A percentile compares a stretch with the other conserved stretches of the same genome.
phyloP scores from a whole-genome alignment of 2,797 vertebrate genomes.

The Oryzias dopingdopingensis region DNA sequence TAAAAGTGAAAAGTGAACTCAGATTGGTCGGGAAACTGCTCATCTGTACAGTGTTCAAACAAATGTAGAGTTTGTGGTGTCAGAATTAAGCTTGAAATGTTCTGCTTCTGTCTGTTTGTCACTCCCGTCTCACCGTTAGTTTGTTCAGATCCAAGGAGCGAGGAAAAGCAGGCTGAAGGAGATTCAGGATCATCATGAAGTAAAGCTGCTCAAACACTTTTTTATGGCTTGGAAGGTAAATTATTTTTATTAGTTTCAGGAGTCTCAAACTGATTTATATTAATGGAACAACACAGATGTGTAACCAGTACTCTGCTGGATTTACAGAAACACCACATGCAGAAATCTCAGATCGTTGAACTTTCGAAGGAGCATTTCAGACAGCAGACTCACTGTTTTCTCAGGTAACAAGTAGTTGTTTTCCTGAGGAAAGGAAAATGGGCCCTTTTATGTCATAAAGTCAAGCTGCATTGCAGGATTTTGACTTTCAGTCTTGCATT shows the following conservation, averaged over 20 bases:
- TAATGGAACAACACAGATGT: neutral
- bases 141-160: slow-evolving; percentile 59
- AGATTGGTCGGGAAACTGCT: neutral
- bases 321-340: slow-evolving; percentile 76
- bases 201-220: slow-evolving; percentile 57
- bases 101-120: neutral
- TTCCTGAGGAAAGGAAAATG: neutral
- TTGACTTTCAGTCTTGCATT: slow-evolving; percentile 7
- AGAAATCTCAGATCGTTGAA: slow-evolving; percentile 47
- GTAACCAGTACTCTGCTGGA: slow-evolving; percentile 7
- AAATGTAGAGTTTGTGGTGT: neutral
- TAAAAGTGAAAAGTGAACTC: too few relatives aligned
- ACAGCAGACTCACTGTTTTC: slow-evolving; percentile 35
- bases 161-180: slow-evolving; percentile 65
- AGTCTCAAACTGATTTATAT: neutral
- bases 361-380: slow-evolving; percentile 72
- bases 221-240: slow-evolving; percentile 83
- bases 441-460: neutral
- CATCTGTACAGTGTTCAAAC: neutral
- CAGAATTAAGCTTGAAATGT: neutral
- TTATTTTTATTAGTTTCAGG: neutral
- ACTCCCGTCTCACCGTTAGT: slow-evolving; percentile 63
- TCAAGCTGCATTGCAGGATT: neutral
- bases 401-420: slow-evolving; percentile 70
- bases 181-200: slow-evolving; percentile 67